Percentiles rank a stretch among this genome's conserved stretches.
Conservation (phyloP, 2,888 invertebrate genomes). For the Lasioglossum zephyrum region DNA sequence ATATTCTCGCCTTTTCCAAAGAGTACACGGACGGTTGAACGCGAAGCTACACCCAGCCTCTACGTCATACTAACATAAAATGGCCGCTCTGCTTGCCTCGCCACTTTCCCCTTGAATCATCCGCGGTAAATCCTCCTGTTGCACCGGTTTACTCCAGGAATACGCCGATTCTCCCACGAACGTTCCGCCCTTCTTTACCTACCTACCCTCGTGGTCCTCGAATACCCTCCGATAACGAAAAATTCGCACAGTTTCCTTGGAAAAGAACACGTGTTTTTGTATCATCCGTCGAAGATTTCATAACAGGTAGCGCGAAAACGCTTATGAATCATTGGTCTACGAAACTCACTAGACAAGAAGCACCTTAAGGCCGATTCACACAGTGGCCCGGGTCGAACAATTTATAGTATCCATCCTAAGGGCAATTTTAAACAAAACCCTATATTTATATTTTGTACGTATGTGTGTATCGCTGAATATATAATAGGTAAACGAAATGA, state of each 20-base stretch:
- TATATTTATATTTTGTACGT: no score
- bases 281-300: slow-evolving; percentile 71
- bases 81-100: slow-evolving; percentile 76
- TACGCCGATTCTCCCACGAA: slow-evolving; percentile 9
- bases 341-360: slow-evolving; percentile 63
- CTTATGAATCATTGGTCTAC: slow-evolving; percentile 61
- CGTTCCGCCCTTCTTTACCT: slow-evolving; percentile 27
- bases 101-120: slow-evolving; percentile 67
- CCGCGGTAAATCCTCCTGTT: slow-evolving; percentile 54
- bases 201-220: not conserved
- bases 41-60: slow-evolving; percentile 82
- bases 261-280: slow-evolving; percentile 74
- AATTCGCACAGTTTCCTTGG: slow-evolving; percentile 45
- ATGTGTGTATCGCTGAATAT: no score
- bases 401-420: not conserved
- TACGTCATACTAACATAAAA: slow-evolving; percentile 83
- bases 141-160: slow-evolving; percentile 27
- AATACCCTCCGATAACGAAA: slow-evolving; percentile 27
- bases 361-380: slow-evolving; percentile 42
- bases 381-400: not conserved
- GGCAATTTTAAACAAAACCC: no score
- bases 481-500: no score
- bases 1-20: slow-evolving; percentile 71
- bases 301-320: slow-evolving; percentile 78
- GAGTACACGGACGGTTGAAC: slow-evolving; percentile 78